phyloP scores from a whole-genome alignment of 2,113 vertebrate genomes.

The Varanus komodoensis region DNA sequence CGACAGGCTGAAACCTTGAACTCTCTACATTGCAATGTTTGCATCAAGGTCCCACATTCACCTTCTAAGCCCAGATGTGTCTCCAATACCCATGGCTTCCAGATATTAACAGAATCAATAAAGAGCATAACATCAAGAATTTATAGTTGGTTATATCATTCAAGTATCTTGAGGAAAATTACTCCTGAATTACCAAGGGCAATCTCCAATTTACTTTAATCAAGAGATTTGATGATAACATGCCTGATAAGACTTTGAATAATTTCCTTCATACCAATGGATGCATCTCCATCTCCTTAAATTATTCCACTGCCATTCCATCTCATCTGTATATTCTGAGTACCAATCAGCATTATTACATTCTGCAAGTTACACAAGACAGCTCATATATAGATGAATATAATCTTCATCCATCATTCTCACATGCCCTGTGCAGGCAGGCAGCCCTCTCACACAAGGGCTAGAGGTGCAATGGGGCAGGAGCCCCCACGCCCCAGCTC shows the following conservation, averaged over 20 bases:
- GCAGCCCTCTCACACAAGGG: neutral
- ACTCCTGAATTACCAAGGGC: neutral
- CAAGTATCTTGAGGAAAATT: neutral
- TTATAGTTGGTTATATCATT: slow-evolving; percentile 7
- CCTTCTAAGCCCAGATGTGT: neutral
- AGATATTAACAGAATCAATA: neutral
- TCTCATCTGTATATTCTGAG: slow-evolving; percentile 2
- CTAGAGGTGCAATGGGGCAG: neutral
- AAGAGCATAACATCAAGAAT: neutral
- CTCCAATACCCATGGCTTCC: fast-evolving
- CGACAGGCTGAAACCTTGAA: neutral
- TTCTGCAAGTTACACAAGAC: slow-evolving; percentile 1
- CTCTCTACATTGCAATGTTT: neutral
- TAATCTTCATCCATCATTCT: slow-evolving; percentile 28
- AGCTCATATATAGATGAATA: slow-evolving; percentile 16
- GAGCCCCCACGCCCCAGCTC: too few species aligned
- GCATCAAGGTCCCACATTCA: neutral
- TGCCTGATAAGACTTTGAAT: neutral
- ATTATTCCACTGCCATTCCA: neutral
- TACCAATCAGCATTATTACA: slow-evolving; percentile 13
- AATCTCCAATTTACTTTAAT: slow-evolving; percentile 5
- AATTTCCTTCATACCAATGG: slow-evolving; percentile 2
- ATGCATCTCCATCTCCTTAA: fast-evolving
- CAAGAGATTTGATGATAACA: neutral
- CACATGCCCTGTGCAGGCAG: neutral